Base-by-base conservation (phyloP, 2,113 vertebrate genomes). In the Toxotes jaculatrix region DNA sequence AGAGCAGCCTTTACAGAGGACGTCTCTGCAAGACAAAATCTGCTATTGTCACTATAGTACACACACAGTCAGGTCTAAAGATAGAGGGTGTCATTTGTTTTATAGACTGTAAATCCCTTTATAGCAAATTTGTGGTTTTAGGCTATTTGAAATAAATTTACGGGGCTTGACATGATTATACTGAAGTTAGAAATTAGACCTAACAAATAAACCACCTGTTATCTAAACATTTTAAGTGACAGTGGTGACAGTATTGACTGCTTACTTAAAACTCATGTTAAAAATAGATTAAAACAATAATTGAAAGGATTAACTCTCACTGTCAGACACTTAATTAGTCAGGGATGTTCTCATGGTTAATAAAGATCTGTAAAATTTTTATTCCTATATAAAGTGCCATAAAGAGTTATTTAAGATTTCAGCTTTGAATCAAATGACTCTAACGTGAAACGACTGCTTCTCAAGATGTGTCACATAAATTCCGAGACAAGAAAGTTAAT, bases 1-100 rank as follows among this genome's bases (percentile, higher is more conserved):
- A 57, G 42, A 70, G 65, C 56, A 73, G 49, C 19, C 47, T 32
- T 77, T 34, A 78, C 57, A 87, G 69, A 82, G 80, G 85, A 72
- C 75, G 51, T 56, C 65, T 68, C 51, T 82, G 47, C 13, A 23
- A 40, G 45, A 73, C 57, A 23, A 63, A 64, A 73, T 60, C 34
- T 47, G 27, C 31, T 23, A 7, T 7, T 36, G 57, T 31, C 68
- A 23, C 43, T 66, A 40, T 7, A 73, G 62, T n/a, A n/a, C 21
- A 68, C 62, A 73, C 42, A 62, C 19, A 42, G 7, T 10, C 8
- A 1, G 27, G 17, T 59, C 74, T 42, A 77, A 74, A 77, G 71
- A 68, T 53, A 63, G 31, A 66, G 17, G 36, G 19, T 40, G 42
- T 13, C 34, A 64, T 51, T n/a, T 69, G 14, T 1, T 51, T 2